Conservation (phyloP, 92 coral and sea anemone species). For the Virgularia gustaviana region DNA sequence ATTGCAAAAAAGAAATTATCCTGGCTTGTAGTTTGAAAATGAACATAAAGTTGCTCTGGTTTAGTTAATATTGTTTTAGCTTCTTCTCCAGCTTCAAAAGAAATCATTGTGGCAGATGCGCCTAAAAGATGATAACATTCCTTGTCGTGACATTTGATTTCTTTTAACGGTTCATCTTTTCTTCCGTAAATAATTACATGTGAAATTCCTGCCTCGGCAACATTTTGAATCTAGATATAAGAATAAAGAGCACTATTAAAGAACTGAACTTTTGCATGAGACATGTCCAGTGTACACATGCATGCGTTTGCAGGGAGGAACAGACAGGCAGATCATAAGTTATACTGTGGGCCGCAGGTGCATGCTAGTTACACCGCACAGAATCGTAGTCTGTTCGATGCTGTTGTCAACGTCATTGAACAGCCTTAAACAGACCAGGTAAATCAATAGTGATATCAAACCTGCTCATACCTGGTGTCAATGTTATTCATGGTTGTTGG, state of each 20-base stretch:
- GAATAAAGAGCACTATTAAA: neutral
- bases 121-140: slow-evolving; percentile 77
- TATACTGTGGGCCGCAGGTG: too few relatives aligned
- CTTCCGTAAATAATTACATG: slow-evolving; percentile 67
- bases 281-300: neutral
- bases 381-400: too few relatives aligned
- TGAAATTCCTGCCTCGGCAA: slow-evolving; percentile 63
- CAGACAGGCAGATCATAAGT: neutral
- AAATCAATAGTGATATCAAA: too few relatives aligned
- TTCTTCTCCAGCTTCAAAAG: slow-evolving; percentile 63
- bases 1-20: slow-evolving; percentile 90
- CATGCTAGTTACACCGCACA: too few relatives aligned
- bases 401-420: too few relatives aligned
- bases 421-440: too few relatives aligned
- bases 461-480: too few relatives aligned
- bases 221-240: slow-evolving; percentile 58
- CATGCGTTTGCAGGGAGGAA: neutral
- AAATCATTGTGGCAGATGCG: slow-evolving; percentile 80
- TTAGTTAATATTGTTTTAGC: slow-evolving; percentile 59
- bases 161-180: slow-evolving; percentile 55
- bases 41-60: slow-evolving; percentile 59
- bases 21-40: slow-evolving; percentile 86
- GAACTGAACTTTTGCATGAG: neutral
- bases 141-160: slow-evolving; percentile 61
- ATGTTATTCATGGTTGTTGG: too few relatives aligned